Conservation (phyloP, 2,888 invertebrate species). For the Chydorus sphaericus region DNA sequence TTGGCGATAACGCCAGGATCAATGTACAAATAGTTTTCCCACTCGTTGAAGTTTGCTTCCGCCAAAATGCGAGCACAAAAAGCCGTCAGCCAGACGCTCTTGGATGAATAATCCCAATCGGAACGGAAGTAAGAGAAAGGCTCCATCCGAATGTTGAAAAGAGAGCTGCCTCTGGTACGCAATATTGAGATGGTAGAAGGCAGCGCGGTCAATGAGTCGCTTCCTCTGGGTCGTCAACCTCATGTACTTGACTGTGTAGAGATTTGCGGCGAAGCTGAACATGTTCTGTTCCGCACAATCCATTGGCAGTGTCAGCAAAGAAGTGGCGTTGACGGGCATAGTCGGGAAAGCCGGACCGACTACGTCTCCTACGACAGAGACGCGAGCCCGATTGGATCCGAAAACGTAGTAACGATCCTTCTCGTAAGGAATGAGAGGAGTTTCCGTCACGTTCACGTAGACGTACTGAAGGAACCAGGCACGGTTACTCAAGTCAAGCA, state of each 20-base stretch:
- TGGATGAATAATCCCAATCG: slow-evolving; percentile 79
- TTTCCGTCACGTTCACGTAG: slow-evolving; percentile 89
- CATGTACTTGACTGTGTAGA: slow-evolving; percentile 83
- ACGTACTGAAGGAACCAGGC: slow-evolving; percentile 86
- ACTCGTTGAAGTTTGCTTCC: slow-evolving; percentile 87
- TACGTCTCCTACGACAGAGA: slow-evolving; percentile 79
- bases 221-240: slow-evolving; percentile 64
- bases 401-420: slow-evolving; percentile 83
- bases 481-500: slow-evolving; percentile 80
- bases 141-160: slow-evolving; percentile 79
- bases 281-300: slow-evolving; percentile 89
- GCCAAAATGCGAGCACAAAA: slow-evolving; percentile 77
- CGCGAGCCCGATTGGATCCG: slow-evolving; percentile 70
- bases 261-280: slow-evolving; percentile 90
- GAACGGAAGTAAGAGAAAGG: slow-evolving; percentile 80
- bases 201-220: slow-evolving; percentile 56
- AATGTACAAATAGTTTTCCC: slow-evolving; percentile 91
- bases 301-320: slow-evolving; percentile 65
- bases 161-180: slow-evolving; percentile 79
- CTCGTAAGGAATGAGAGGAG: slow-evolving; percentile 80
- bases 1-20: slow-evolving; percentile 69
- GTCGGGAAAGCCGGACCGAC: slow-evolving; percentile 85
- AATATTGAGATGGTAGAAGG: slow-evolving; percentile 78
- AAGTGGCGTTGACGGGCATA: slow-evolving; percentile 78
- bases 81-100: slow-evolving; percentile 85